A percentile compares a stretch with the other conserved stretches of the same genome.
phyloP scores from a whole-genome alignment of 2,888 invertebrate species.

The Siphlonurus alternatus region DNA sequence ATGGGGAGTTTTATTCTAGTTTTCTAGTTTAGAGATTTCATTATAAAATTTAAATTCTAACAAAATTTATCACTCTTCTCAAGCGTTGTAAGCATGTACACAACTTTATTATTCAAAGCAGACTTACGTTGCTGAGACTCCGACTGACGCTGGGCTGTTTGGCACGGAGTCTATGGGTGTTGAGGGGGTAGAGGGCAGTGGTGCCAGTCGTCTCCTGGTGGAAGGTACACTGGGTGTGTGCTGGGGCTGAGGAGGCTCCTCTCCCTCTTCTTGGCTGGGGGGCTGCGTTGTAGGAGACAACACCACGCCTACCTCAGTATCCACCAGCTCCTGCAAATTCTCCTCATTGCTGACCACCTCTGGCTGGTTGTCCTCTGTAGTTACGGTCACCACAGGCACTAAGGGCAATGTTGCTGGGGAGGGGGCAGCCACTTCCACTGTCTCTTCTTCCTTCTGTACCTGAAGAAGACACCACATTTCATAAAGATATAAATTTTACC shows the following conservation, averaged over 20 bases:
- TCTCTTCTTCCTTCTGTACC: background rate
- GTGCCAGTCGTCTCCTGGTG: background rate
- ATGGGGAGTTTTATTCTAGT: too few relatives aligned
- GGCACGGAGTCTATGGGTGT: slow-evolving; percentile 38
- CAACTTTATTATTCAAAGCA: too few relatives aligned
- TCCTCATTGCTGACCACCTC: too few relatives aligned
- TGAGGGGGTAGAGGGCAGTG: slow-evolving; percentile 6
- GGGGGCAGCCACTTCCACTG: background rate
- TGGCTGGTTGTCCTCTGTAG: background rate
- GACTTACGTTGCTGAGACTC: background rate
- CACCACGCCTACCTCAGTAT: background rate
- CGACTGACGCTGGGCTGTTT: slow-evolving; percentile 31
- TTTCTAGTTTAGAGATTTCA: too few relatives aligned
- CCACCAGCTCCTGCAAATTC: too few relatives aligned
- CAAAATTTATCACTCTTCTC: too few relatives aligned
- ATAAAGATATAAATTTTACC: too few relatives aligned
- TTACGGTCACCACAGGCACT: too few relatives aligned
- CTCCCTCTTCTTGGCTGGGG: background rate
- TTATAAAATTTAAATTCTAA: too few relatives aligned
- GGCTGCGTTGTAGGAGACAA: background rate
- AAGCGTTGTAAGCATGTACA: too few relatives aligned
- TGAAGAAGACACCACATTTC: too few relatives aligned
- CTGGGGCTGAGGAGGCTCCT: background rate
- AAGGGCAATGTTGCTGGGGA: too few relatives aligned
- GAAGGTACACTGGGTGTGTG: slow-evolving; percentile 1